Conservation (phyloP, 2,888 invertebrate genomes). For the Dicranocentrus wangi region DNA sequence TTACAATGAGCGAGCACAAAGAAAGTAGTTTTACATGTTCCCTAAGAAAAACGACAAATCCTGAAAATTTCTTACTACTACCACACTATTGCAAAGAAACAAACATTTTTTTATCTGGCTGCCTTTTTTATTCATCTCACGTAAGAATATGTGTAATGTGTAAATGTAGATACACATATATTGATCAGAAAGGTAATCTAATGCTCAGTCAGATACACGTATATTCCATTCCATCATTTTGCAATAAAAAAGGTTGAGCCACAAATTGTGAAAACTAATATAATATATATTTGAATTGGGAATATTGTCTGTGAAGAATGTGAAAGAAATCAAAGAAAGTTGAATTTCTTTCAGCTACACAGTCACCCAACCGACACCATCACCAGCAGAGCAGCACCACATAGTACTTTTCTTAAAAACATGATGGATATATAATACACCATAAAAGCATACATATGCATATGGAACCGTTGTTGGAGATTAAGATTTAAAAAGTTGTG, state of each 20-base stretch:
- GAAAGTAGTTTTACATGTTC: slow-evolving; percentile 35
- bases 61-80: slow-evolving; percentile 23
- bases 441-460: slow-evolving; percentile 24
- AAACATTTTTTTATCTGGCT: not conserved
- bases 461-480: slow-evolving; percentile 39
- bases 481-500: slow-evolving; percentile 22
- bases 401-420: slow-evolving; percentile 1
- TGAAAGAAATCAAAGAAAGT: slow-evolving; percentile 55
- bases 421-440: slow-evolving; percentile 15
- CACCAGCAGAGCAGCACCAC: slow-evolving; percentile 11
- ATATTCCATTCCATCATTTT: slow-evolving; percentile 56
- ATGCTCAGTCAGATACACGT: slow-evolving; percentile 39
- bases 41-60: slow-evolving; percentile 39
- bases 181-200: slow-evolving; percentile 55
- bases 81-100: not conserved
- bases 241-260: slow-evolving; percentile 54
- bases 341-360: slow-evolving; percentile 52
- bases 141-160: slow-evolving; percentile 17
- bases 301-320: slow-evolving; percentile 48
- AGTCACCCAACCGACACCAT: slow-evolving; percentile 42
- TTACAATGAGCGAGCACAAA: slow-evolving; percentile 49
- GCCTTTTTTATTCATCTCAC: slow-evolving; percentile 30
- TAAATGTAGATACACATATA: slow-evolving; percentile 13
- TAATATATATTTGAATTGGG: slow-evolving; percentile 50
- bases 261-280: slow-evolving; percentile 59